Base-by-base conservation (phyloP, 1,140 invertebrate genomes). In the Brachionus asplanchnoidis region DNA sequence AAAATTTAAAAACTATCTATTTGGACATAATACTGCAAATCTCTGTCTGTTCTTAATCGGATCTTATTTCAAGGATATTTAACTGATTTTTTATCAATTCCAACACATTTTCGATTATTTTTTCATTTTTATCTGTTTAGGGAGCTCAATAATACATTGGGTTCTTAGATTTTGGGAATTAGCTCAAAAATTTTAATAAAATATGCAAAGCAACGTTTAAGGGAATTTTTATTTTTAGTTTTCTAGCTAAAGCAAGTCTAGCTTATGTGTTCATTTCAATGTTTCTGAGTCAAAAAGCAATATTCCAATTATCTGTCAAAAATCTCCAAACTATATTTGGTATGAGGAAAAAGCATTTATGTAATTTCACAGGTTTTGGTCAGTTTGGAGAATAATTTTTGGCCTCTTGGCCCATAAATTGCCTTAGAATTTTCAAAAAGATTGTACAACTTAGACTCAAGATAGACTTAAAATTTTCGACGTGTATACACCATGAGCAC, bases 121-220 rank as follows among this genome's bases (percentile, higher is more conserved):
- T 20, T 20, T 9, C n/a, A 60, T 60, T 60, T 60, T 60, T 26
- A 60, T 23, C 12, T 17, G 14, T 40, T 32, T 40, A 68, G 23
- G 11, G 5, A 68, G 66, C 66, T 68, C 28, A 32, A 40, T 9
- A 68, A 20, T 36, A 73, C 32, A 73, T 42, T 42, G 40, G 68
- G 36, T 46, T 73, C 32, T 17, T 9, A 68, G 32, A 73, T 73
- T 73, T 73, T 8, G 17, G 36, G 68, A 23, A 73, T 40, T 73
- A 73, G 32, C 40, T 73, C 26, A n/a, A 42, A 73, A 73, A 73
- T 73, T 73, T 73, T 73, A 73, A 73, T 73, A 73, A 73, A 73
- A 73, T 73, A 73, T 73, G 68, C 68, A 20, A 73, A 73, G 40
- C 28, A 73, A 73, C 68, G 32, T 68, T 23, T 32, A 68, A 73